A percentile compares a stretch with the other conserved stretches of the same genome.
phyloP scores from a whole-genome alignment of 1,140 invertebrate species.

The Zaprionus inermis region DNA sequence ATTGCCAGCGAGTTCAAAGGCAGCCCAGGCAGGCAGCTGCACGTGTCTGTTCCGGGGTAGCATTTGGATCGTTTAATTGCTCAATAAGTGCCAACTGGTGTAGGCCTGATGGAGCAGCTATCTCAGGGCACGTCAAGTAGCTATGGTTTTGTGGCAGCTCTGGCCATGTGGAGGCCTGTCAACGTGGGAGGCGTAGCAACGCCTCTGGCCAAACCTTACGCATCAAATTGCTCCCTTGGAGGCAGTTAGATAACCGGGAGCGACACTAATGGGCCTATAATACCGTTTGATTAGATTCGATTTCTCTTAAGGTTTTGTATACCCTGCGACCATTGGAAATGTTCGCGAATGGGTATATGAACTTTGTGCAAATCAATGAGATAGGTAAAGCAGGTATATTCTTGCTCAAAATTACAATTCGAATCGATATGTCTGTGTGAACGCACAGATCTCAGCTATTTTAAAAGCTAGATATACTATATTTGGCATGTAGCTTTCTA shows the following conservation, averaged over 20 bases:
- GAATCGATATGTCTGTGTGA: no score
- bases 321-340: no score
- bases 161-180: conserved; percentile 21
- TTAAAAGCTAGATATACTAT: no score
- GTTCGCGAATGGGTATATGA: no score
- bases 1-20: conserved; percentile 40
- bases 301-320: neutral
- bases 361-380: no score
- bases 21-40: conserved; percentile 22
- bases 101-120: conserved; percentile 17
- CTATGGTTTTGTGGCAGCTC: conserved; percentile 14
- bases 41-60: conserved; percentile 34
- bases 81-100: conserved; percentile 62
- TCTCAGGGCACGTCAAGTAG: conserved; percentile 14
- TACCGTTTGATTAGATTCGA: neutral
- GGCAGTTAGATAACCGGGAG: conserved; percentile 30
- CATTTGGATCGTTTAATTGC: conserved; percentile 58
- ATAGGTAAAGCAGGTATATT: no score
- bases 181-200: conserved; percentile 47
- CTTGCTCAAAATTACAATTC: no score
- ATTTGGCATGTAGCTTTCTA: no score
- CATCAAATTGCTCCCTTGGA: conserved; percentile 17
- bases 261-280: neutral
- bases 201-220: conserved; percentile 7
- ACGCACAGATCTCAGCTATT: no score